Evolutionary conservation across 2,888 invertebrate species (phyloP), one percentile per base, ranked within the genome.

Genomic region (Melinaea menophilus): DNA sequence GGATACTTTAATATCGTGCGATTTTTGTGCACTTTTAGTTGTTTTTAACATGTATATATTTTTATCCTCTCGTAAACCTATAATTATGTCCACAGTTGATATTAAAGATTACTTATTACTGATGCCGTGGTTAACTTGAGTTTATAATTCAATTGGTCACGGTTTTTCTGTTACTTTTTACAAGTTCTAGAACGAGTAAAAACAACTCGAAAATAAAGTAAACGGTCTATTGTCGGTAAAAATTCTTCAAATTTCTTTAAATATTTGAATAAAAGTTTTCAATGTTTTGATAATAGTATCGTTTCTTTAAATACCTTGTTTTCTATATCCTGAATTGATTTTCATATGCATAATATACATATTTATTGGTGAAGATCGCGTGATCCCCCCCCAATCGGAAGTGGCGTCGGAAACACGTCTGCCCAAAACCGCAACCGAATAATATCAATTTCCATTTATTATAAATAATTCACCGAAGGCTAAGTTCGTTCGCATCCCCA

Each of bases 361-460:
- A 37, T 57, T 60, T 61, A 64, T 71, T 72, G 70, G 75, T 78
- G 82, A 73, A 71, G 79, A 83, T 88, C 85, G 89, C 88, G 89
- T 88, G 90, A 86, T 82, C 82, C 75, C 72, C 73, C 59, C 62
- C 62, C 77, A 72, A 79, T 81, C 80, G 78, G 89, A 90, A 90
- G 82, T 85, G 80, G 82, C 82, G 73, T 83, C 82, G 88, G 90
- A 90, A 86, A 86, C 88, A 87, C 88, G 89, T 88, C 86, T 88
- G 81, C 77, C 81, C 81, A 77, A 84, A 87, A 90, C 90, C 89
- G 81, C 90, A 90, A 82, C 77, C 75, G 81, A 84, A 83, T 83
- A 84, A 86, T 88, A 85, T 82, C 85, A 89, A 88, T 90, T 88
- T 88, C 80, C 82, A 86, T 73, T 73, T 75, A 70, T 72, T 73